Evolutionary conservation across 1,140 invertebrate genomes (phyloP).

Genomic region (Drosophila lacteicornis): DNA sequence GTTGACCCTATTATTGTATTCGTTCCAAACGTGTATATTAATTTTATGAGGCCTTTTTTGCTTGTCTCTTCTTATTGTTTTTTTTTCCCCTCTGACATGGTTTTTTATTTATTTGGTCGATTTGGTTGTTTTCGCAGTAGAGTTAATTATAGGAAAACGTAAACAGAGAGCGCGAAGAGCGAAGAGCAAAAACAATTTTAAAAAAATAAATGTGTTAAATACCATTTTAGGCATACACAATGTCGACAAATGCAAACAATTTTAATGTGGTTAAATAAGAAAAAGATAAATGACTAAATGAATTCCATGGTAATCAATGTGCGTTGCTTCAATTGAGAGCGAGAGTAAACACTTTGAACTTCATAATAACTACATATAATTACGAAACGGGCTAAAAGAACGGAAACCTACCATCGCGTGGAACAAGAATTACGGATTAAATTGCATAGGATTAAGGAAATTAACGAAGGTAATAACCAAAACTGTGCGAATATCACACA

Average conservation of each 20-base stretch:
- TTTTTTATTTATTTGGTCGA: background rate
- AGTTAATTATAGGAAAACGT: slow-evolving; percentile 58
- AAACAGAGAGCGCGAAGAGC: slow-evolving; percentile 27
- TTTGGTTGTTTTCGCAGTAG: slow-evolving; percentile 35
- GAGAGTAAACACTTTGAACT: slow-evolving; percentile 34
- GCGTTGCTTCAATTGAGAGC: slow-evolving; percentile 26
- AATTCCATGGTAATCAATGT: slow-evolving; percentile 39
- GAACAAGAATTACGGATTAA: slow-evolving; percentile 47
- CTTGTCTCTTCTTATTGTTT: slow-evolving; percentile 1
- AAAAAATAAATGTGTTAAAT: slow-evolving; percentile 57
- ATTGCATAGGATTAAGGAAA: slow-evolving; percentile 47
- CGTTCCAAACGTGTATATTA: slow-evolving; percentile 25
- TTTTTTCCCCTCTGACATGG: background rate
- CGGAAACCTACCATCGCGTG: slow-evolving; percentile 38
- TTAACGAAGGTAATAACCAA: slow-evolving; percentile 33
- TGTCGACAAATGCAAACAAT: slow-evolving; percentile 57
- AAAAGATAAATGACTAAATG: slow-evolving; percentile 13
- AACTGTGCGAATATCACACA: slow-evolving; percentile 14
- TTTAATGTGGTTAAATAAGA: slow-evolving; percentile 60
- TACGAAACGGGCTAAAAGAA: slow-evolving; percentile 30
- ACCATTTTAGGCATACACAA: slow-evolving; percentile 61
- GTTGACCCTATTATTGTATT: slow-evolving; percentile 48
- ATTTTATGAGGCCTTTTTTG: slow-evolving; percentile 27
- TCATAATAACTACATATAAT: slow-evolving; percentile 43
- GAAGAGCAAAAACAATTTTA: slow-evolving; percentile 32